phyloP scores from a whole-genome alignment of 2,888 invertebrate genomes.

The Sepioteuthis lessoniana region DNA sequence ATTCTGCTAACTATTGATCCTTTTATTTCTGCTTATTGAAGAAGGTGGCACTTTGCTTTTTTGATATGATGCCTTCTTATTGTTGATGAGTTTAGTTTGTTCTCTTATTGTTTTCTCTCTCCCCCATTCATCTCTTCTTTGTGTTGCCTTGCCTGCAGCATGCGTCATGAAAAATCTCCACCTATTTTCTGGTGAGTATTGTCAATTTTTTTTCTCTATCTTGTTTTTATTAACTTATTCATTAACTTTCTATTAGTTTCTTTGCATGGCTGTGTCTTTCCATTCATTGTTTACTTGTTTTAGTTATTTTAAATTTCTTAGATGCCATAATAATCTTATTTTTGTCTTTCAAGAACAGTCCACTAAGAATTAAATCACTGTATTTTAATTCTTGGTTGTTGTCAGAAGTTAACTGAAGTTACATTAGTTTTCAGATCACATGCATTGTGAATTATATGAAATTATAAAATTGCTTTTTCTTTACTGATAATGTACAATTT shows the following conservation, averaged over 20 bases:
- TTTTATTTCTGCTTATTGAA: background rate
- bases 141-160: constrained; percentile 42
- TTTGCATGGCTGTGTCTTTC: background rate
- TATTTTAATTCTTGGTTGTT: no score
- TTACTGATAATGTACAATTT: no score
- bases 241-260: background rate
- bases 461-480: no score
- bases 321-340: background rate
- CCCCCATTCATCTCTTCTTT: background rate
- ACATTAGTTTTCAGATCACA: no score
- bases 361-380: background rate
- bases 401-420: no score
- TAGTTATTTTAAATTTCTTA: background rate
- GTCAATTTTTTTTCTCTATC: background rate
- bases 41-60: background rate
- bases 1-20: background rate
- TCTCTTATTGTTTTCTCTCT: background rate
- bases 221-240: background rate
- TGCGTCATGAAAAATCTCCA: constrained; percentile 39
- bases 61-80: background rate
- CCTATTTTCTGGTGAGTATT: constrained; percentile 41
- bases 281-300: background rate
- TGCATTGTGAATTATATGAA: no score
- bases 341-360: background rate
- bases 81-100: background rate